Evolutionary conservation across 2,113 vertebrate genomes (phyloP).

Genomic region (Sisor rabdophorus): DNA sequence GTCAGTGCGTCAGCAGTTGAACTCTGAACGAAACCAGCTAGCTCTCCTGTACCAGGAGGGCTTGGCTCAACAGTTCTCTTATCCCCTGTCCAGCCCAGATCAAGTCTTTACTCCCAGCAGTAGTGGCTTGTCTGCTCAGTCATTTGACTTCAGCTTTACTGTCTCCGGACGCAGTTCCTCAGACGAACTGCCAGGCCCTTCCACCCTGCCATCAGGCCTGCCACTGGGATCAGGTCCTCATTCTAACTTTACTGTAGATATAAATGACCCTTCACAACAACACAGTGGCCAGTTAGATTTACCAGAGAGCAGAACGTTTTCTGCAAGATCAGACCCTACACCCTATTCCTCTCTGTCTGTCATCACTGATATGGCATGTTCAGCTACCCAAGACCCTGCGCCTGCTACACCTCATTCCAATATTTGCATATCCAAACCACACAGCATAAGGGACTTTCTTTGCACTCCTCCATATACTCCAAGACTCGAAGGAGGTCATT

Average conservation of each 20-base stretch:
- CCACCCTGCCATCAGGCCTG: constrained; percentile 55
- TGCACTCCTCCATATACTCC: constrained; percentile 70
- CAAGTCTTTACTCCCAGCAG: constrained; percentile 80
- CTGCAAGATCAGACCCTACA: constrained; percentile 17
- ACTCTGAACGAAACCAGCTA: constrained; percentile 77
- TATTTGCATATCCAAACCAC: constrained; percentile 18
- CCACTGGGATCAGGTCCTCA: constrained; percentile 58
- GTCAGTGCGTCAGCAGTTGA: constrained; percentile 86
- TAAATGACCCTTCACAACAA: constrained; percentile 65
- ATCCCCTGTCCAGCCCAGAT: constrained; percentile 75
- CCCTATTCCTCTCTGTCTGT: constrained; percentile 14
- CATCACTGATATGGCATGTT: background rate
- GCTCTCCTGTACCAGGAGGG: constrained; percentile 70
- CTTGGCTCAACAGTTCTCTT: constrained; percentile 70
- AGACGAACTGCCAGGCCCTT: constrained; percentile 61
- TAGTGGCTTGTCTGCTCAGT: constrained; percentile 68
- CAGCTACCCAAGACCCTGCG: constrained; percentile 11
- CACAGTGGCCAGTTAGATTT: constrained; percentile 45
- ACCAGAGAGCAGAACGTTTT: constrained; percentile 4
- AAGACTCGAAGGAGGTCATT: constrained; percentile 53
- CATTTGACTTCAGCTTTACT: constrained; percentile 75
- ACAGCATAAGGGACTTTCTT: constrained; percentile 48
- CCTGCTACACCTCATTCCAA: constrained; percentile 28
- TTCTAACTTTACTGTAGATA: constrained; percentile 71
- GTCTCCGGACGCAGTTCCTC: constrained; percentile 66